These are phyloP conservation scores for Omphaloscelis lunosa DNA, from an alignment of 2,888 invertebrate species.

Conservation along the genomic window DNA sequence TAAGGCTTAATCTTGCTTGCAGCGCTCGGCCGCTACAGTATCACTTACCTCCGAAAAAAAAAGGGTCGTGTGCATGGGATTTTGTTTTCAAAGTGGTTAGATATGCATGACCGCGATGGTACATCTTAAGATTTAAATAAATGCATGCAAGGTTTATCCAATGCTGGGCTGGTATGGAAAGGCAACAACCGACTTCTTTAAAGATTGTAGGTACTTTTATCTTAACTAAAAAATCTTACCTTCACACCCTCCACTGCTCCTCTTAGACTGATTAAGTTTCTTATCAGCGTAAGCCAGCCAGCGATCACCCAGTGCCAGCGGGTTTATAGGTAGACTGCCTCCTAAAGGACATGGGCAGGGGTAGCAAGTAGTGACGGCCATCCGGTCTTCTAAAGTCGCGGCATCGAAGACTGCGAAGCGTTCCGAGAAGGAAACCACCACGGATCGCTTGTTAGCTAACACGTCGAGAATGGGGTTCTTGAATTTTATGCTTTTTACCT, in stretches of 20 bases:
- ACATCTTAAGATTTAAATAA: too few species aligned
- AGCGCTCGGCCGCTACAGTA: too few species aligned
- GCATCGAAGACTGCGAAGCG: constrained; percentile 98
- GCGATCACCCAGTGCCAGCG: constrained; percentile 96
- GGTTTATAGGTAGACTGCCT: constrained; percentile 91
- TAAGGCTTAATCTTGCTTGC: too few species aligned
- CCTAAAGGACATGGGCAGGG: constrained; percentile 95
- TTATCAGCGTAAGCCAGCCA: constrained; percentile 97
- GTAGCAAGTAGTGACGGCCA: constrained; percentile 97
- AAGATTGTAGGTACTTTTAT: neutral
- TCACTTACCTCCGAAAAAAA: too few species aligned
- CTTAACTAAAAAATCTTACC: constrained; percentile 77
- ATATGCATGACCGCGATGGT: too few species aligned
- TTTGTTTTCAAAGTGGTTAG: too few species aligned
- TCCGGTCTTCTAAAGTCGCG: constrained; percentile 95
- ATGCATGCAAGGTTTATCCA: neutral
- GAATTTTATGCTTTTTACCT: constrained; percentile 97
- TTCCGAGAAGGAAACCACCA: constrained; percentile 97
- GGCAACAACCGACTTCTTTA: neutral
- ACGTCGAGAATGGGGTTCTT: constrained; percentile 97
- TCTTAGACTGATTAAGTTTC: constrained; percentile 94
- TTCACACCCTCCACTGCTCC: constrained; percentile 96
- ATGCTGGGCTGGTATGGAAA: too few species aligned
- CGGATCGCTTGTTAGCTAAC: constrained; percentile 96
- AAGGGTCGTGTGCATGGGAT: too few species aligned